Percentiles rank a stretch among this genome's conserved stretches.
Evolutionary conservation across 2,113 vertebrate genomes (phyloP).

Genomic region (Leucosticte australis): DNA sequence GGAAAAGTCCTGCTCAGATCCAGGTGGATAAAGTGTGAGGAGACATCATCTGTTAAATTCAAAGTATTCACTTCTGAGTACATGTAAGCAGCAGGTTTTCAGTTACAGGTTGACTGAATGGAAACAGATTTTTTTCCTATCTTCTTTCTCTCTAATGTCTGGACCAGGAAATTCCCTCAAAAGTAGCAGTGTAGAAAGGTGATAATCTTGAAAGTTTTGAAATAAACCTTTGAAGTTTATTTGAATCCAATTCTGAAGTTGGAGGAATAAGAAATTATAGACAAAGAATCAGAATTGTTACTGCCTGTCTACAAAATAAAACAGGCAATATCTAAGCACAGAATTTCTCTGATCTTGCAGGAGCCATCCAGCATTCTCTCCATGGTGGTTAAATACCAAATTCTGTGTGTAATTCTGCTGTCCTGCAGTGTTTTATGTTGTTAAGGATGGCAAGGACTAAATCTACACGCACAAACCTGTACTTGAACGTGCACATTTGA

Average conservation of each 20-base stretch:
- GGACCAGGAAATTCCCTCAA: not conserved
- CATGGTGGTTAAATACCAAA: not conserved
- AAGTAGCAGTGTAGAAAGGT: not conserved
- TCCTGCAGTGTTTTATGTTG: not conserved
- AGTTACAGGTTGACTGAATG: not conserved
- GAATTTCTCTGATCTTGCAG: not conserved
- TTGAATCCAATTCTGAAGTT: not conserved
- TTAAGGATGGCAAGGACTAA: not conserved
- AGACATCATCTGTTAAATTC: not conserved
- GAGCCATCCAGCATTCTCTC: not conserved
- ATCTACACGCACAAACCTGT: not conserved
- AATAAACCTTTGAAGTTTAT: not conserved
- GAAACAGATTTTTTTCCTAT: not conserved
- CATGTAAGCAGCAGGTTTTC: not conserved
- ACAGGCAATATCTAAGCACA: accelerated
- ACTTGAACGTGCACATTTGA: not conserved
- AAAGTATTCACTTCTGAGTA: not conserved
- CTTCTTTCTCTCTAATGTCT: not conserved
- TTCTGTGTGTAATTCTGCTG: not conserved
- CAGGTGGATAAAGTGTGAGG: not conserved
- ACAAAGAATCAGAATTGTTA: not conserved
- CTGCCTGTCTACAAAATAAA: not conserved
- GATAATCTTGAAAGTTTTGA: not conserved
- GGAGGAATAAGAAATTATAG: not conserved
- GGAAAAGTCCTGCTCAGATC: not conserved